Conservation (phyloP, 2,888 invertebrate species). For the Limnephilus rhombicus region DNA sequence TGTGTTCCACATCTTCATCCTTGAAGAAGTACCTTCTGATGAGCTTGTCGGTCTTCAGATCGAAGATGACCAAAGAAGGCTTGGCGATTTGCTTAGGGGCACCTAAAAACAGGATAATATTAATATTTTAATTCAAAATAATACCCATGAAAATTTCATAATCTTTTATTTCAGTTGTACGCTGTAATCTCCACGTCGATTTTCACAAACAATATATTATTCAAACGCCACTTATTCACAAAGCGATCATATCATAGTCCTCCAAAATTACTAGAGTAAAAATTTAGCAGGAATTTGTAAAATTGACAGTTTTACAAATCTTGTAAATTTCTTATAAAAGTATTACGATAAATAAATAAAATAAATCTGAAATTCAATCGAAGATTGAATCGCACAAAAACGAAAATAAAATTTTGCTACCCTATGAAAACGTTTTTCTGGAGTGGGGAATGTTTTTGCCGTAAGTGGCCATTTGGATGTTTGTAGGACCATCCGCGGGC, state of each 20-base stretch:
- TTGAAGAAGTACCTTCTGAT: conserved; percentile 84
- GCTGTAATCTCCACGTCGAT: neutral
- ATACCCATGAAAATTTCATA: neutral
- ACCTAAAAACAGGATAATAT: conserved; percentile 68
- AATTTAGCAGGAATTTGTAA: neutral
- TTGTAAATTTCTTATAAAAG: too few relatives aligned
- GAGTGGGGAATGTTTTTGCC: too few relatives aligned
- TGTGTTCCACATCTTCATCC: conserved; percentile 82
- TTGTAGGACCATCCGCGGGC: too few relatives aligned
- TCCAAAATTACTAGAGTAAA: too few relatives aligned
- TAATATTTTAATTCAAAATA: conserved; percentile 69
- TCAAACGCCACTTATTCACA: neutral
- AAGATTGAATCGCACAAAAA: too few relatives aligned
- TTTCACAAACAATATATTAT: neutral
- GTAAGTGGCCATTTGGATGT: too few relatives aligned
- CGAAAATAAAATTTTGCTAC: too few relatives aligned
- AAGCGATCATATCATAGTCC: too few relatives aligned
- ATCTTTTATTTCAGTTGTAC: neutral
- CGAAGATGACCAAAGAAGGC: conserved; percentile 83
- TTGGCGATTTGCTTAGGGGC: conserved; percentile 79
- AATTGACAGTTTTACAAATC: too few relatives aligned
- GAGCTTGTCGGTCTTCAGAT: conserved; percentile 86
- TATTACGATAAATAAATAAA: too few relatives aligned
- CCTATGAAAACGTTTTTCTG: too few relatives aligned
- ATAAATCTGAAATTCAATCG: too few relatives aligned